A percentile compares a stretch with the other conserved stretches of the same genome.
Evolutionary conservation across 1,140 invertebrate species (phyloP).

Genomic region (Cotesia typhae): DNA sequence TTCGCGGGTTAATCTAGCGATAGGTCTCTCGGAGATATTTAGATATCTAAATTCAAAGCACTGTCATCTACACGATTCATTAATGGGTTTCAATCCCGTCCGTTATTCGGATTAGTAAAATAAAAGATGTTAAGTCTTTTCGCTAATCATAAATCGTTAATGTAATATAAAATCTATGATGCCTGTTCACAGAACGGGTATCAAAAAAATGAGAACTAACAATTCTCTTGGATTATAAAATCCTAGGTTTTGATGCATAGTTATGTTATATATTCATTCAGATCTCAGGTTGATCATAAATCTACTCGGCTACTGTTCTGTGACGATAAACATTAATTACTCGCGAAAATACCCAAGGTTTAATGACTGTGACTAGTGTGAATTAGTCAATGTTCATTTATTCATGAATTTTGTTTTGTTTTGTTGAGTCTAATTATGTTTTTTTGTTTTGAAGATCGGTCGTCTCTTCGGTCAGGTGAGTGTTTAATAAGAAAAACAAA

Average conservation of each 20-base stretch:
- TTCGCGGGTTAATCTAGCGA: not conserved
- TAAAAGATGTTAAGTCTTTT: not conserved
- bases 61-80: conserved; percentile 64
- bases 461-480: not conserved
- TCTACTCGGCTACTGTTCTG: not conserved
- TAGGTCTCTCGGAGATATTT: conserved; percentile 16
- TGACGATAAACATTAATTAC: conserved; percentile 22
- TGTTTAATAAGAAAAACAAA: too few species aligned
- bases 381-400: conserved; percentile 10
- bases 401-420: not conserved
- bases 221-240: too few species aligned
- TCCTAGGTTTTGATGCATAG: not conserved
- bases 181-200: too few species aligned
- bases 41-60: conserved; percentile 52
- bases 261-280: not conserved
- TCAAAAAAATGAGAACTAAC: too few species aligned
- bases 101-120: not conserved
- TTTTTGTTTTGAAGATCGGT: not conserved
- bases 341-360: not conserved
- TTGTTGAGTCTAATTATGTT: not conserved
- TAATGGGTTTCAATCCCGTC: conserved; percentile 51
- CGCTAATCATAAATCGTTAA: not conserved
- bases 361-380: conserved; percentile 9
- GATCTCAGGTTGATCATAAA: not conserved
- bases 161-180: too few species aligned